Conservation (phyloP, 1,140 invertebrate species). For the Drosophila sproati region DNA sequence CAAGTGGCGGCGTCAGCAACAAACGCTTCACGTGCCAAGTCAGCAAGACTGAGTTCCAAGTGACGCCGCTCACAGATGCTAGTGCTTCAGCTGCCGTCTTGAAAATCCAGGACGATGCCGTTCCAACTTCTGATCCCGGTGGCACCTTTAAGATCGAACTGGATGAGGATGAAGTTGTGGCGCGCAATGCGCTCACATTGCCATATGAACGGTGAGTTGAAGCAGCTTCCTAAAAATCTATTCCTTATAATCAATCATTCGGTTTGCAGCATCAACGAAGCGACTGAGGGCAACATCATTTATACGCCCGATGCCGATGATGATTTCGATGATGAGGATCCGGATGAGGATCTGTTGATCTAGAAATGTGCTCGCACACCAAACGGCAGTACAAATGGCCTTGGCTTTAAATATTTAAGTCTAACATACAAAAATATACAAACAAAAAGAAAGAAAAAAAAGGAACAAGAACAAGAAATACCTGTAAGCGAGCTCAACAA, state of each 20-base stretch:
- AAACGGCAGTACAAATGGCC: constrained; percentile 78
- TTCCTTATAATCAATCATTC: neutral
- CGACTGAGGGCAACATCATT: constrained; percentile 85
- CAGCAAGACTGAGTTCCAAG: constrained; percentile 63
- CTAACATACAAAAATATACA: constrained; percentile 22
- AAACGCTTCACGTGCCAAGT: constrained; percentile 67
- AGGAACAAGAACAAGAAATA: constrained; percentile 18
- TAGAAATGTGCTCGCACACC: constrained; percentile 43
- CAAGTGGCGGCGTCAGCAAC: constrained; percentile 61
- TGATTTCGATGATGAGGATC: constrained; percentile 87
- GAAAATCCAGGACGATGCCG: neutral
- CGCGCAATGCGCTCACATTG: constrained; percentile 80
- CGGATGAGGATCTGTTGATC: constrained; percentile 84
- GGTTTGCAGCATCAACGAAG: constrained; percentile 56
- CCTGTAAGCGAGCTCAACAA: constrained; percentile 38
- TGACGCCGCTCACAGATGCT: constrained; percentile 37
- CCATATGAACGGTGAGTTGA: constrained; percentile 78
- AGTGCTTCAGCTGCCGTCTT: constrained; percentile 16
- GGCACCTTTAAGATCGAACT: constrained; percentile 82
- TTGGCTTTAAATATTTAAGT: constrained; percentile 75
- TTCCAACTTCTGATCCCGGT: constrained; percentile 39
- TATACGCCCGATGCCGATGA: constrained; percentile 86
- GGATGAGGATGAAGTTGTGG: constrained; percentile 78
- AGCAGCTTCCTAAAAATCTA: neutral
- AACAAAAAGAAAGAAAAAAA: neutral